Percentiles rank a stretch among this genome's conserved stretches.
Conservation (phyloP, 1,140 invertebrate species). For the Drosophila kepulauana region DNA sequence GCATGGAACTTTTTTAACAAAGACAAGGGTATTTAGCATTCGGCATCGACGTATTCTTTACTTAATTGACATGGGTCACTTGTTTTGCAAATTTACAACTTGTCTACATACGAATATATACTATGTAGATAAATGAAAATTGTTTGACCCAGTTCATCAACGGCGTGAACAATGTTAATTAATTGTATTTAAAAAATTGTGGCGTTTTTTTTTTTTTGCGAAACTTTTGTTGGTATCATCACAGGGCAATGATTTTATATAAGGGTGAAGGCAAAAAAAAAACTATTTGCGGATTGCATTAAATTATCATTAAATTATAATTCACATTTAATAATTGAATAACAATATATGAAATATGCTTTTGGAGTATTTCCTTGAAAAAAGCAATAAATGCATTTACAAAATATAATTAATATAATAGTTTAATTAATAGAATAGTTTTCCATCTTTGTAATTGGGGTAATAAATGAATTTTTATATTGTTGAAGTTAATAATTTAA, state of each 20-base stretch:
- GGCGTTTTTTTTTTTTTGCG: constrained; percentile 14
- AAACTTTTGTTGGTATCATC: constrained; percentile 16
- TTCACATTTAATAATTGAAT: too few species aligned
- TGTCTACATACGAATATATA: constrained; percentile 11
- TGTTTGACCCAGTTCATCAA: constrained; percentile 71
- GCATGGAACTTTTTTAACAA: neutral
- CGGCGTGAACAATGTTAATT: constrained; percentile 74
- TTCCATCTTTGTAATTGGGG: neutral
- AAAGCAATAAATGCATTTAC: too few species aligned
- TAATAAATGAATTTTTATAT: too few species aligned
- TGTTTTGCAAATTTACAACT: constrained; percentile 44
- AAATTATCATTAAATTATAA: neutral
- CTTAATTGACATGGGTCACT: constrained; percentile 56
- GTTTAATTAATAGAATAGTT: neutral
- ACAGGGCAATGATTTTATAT: neutral
- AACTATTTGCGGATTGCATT: constrained; percentile 6
- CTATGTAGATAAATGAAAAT: constrained; percentile 24
- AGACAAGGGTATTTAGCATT: constrained; percentile 15
- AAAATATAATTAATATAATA: too few species aligned
- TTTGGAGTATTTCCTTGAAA: too few species aligned
- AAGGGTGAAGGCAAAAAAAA: neutral
- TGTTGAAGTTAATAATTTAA: too few species aligned
- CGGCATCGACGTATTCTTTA: neutral
- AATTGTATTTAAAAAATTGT: constrained; percentile 66
- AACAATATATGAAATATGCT: too few species aligned